Evolutionary conservation across 2,797 vertebrate species (phyloP).

Genomic region (Dendrocincla tyrannina): DNA sequence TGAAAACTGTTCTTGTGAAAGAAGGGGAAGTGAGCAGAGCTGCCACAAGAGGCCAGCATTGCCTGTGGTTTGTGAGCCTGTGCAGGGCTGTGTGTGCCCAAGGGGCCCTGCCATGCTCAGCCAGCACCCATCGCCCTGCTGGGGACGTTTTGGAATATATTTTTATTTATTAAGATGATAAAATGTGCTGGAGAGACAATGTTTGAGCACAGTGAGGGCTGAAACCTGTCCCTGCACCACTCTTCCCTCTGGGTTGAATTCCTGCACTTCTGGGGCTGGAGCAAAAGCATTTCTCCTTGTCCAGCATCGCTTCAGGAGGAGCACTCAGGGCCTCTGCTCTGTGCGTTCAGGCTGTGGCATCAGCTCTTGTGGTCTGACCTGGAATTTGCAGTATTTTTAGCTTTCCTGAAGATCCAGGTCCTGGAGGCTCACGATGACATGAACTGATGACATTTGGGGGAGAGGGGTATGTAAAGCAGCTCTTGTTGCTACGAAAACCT

Average conservation of each 20-base stretch:
- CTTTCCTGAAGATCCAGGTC: neutral
- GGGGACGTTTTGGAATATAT: neutral
- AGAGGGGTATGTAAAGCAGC: neutral
- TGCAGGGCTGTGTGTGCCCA: neutral
- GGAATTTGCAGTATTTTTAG: neutral
- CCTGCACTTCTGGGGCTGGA: neutral
- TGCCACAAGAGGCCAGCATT: conserved; percentile 50
- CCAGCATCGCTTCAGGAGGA: neutral
- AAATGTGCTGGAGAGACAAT: neutral
- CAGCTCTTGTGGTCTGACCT: neutral
- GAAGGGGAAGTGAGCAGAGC: accelerated
- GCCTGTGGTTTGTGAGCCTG: neutral
- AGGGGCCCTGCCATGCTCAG: accelerated
- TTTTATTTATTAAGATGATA: neutral
- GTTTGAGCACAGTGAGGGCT: neutral
- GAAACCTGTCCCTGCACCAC: neutral
- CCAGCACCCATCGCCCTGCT: accelerated
- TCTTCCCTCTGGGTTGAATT: neutral
- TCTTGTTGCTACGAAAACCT: neutral
- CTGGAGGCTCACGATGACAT: neutral
- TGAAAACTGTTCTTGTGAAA: no score
- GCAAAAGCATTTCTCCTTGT: neutral
- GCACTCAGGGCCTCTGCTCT: accelerated
- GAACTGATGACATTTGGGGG: neutral
- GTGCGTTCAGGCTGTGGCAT: neutral